phyloP scores from a whole-genome alignment of 2,797 vertebrate species.

The Lutjanus campechanus region DNA sequence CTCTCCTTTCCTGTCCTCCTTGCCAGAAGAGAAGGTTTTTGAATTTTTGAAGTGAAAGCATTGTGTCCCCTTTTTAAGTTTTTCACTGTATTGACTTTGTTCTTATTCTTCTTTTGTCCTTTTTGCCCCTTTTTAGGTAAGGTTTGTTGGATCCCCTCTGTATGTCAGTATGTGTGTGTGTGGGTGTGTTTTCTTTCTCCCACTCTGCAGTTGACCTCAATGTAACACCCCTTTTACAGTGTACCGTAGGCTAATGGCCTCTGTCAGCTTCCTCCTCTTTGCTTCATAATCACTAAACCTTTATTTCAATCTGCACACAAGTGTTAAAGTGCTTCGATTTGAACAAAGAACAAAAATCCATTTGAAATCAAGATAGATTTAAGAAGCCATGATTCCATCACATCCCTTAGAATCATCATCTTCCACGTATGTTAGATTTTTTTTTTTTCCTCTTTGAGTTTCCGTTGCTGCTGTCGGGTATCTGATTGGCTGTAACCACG shows the following conservation, averaged over 20 bases:
- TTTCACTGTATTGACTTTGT: conserved; percentile 89
- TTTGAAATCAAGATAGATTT: conserved; percentile 82
- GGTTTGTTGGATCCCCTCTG: conserved; percentile 89
- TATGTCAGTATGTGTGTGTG: conserved; percentile 80
- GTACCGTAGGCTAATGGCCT: conserved; percentile 87
- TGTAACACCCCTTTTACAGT: conserved; percentile 86
- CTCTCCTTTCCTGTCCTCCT: conserved; percentile 72
- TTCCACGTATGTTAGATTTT: conserved; percentile 68
- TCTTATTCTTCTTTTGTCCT: conserved; percentile 88
- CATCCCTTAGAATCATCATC: conserved; percentile 77
- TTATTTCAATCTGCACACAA: conserved; percentile 81
- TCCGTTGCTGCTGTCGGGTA: conserved; percentile 84
- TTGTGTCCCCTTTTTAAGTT: conserved; percentile 87
- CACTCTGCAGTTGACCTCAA: conserved; percentile 85
- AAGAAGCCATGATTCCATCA: conserved; percentile 81
- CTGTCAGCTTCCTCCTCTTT: conserved; percentile 85
- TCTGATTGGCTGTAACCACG: conserved; percentile 88
- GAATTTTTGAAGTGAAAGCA: conserved; percentile 79
- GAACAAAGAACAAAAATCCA: conserved; percentile 73
- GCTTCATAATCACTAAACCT: conserved; percentile 89
- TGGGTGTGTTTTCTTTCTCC: conserved; percentile 84
- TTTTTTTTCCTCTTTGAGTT: conserved; percentile 69
- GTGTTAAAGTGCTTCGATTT: conserved; percentile 79
- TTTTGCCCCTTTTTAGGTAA: conserved; percentile 89
- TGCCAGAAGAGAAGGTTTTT: conserved; percentile 70